Conservation (phyloP, 2,797 vertebrate species). For the Toxotes lorentzi region DNA sequence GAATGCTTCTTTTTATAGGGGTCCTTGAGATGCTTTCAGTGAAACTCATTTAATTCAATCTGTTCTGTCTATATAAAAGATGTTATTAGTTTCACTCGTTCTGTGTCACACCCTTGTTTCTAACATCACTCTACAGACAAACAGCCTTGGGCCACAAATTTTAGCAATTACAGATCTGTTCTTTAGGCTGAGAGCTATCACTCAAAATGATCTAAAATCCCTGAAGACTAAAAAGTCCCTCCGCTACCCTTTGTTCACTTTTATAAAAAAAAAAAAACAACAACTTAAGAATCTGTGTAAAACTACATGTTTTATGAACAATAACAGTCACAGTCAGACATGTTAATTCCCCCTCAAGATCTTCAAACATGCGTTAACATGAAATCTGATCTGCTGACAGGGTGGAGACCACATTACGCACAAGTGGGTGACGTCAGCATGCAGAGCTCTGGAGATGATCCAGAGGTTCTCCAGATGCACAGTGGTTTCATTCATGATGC, state of each 20-base stretch:
- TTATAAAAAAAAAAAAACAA: neutral
- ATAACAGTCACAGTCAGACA: neutral
- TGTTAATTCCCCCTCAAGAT: slow-evolving; percentile 17
- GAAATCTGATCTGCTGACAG: slow-evolving; percentile 65
- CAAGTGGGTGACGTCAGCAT: slow-evolving; percentile 79
- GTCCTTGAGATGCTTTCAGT: neutral
- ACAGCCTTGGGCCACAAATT: neutral
- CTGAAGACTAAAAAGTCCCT: neutral
- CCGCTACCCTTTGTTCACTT: neutral
- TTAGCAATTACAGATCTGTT: neutral
- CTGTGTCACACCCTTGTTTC: neutral
- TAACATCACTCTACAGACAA: neutral
- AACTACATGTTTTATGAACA: slow-evolving; percentile 1
- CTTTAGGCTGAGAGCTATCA: neutral
- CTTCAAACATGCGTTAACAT: slow-evolving; percentile 18
- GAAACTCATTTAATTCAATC: neutral
- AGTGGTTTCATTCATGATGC: slow-evolving; percentile 70
- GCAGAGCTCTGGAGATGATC: slow-evolving; percentile 66
- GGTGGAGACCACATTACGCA: slow-evolving; percentile 70
- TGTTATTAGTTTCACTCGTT: slow-evolving; percentile 17
- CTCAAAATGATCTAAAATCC: neutral
- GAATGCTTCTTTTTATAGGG: neutral
- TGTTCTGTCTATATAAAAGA: neutral
- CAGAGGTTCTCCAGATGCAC: slow-evolving; percentile 78
- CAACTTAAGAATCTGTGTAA: neutral